Base-by-base conservation (phyloP, 2,113 vertebrate genomes). In the Mormoops blainvillei region DNA sequence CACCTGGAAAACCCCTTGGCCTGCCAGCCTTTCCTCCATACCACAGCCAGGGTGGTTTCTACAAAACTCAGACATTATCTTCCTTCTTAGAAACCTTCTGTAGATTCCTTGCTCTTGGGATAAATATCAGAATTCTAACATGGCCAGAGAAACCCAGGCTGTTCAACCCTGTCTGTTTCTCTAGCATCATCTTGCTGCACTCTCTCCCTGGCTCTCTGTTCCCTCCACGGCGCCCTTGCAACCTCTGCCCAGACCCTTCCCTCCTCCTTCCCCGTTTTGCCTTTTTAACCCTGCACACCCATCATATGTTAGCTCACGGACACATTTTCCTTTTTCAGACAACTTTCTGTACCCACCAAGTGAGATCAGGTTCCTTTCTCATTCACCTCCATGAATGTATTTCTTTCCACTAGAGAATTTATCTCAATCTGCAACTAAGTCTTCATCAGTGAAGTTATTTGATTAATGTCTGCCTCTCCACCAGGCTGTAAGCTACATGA, bases 361-460 rank as follows among this genome's bases (percentile, higher is more conserved):
- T 65, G 52, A 84, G 28, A 19, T 63, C 26, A 87, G 54, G 0
- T 56, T 61, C 84, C 63, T 70, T 38, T 83, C 48, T 68, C 76
- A 52, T 63, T 80, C 16, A 50, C 63, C 50, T 84, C 15, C 3
- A 2, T 67, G 43, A 92, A 73, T 20, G 5, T 36, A 11, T 67
- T 92, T 80, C 74, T 90, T 90, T 82, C 76, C 48, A 54, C 41
- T 38, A 38, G 19, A 68, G 33, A 71, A 52, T 84, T 89, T 41
- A 74, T 26, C 89, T 91, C 88, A 15, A 4, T 43, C 52, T 91
- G 33, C 56, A 54, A 80, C 76, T 31, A 74, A 73, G 28, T 63
- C 31, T 50, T 58, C 50, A 45, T 45, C 33, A 22, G 31, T 67
- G 26, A 13, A 2, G 10, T 77, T 45, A n/a, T 76, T 92, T 61